These are phyloP conservation scores for Cantharis flavilabris DNA, from an alignment of 2,888 invertebrate species.

Conservation along the genomic window DNA sequence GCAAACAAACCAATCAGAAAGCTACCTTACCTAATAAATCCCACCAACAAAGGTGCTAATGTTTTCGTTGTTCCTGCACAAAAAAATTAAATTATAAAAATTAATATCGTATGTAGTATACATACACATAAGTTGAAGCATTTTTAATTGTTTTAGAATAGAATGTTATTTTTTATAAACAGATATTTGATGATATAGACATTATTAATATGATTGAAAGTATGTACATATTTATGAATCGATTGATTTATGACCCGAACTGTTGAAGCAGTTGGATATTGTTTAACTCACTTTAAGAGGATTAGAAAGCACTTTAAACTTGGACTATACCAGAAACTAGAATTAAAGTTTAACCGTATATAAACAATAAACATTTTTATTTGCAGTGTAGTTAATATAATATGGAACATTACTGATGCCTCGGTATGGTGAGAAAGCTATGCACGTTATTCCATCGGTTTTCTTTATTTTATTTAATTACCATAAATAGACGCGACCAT, in stretches of 20 bases:
- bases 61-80: too few relatives aligned
- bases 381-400: background rate
- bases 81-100: too few relatives aligned
- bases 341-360: background rate
- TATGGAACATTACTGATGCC: background rate
- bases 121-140: too few relatives aligned
- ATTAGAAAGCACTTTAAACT: background rate
- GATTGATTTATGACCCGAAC: background rate
- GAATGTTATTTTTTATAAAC: too few relatives aligned
- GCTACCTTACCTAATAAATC: too few relatives aligned
- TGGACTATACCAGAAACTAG: background rate
- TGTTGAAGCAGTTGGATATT: background rate
- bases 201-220: background rate
- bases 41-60: too few relatives aligned
- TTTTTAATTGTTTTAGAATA: background rate
- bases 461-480: background rate
- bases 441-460: background rate
- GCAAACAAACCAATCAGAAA: too few relatives aligned
- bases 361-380: background rate
- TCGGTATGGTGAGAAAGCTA: background rate
- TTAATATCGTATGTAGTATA: too few relatives aligned
- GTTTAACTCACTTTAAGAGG: background rate
- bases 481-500: background rate
- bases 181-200: background rate
- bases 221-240: background rate